Evolutionary conservation across 92 coral and sea anemone genomes (phyloP), one percentile per base, ranked within the genome.

Genomic region (Epizoanthus illoricatus): DNA sequence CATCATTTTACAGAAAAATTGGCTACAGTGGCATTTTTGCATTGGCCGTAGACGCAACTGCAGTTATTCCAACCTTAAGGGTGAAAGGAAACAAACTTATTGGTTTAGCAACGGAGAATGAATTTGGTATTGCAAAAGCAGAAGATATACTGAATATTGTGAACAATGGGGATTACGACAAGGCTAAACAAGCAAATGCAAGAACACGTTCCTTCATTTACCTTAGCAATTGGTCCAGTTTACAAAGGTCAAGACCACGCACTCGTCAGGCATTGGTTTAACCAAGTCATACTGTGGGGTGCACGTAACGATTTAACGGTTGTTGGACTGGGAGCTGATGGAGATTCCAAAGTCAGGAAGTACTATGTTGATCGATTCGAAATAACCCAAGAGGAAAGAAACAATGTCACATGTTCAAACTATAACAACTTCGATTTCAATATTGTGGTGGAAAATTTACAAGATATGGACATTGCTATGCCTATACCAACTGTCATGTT

Each of bases 201-300:
- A 75, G 89, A 72, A 21, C 85, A 80, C 72, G 69, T 86, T 8
- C 85, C 89, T 19, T 24, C 81, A 23, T 86, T 86, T 65, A 70
- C 79, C 16, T 80, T 86, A 62, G 89, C 89, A 5, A 60, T 86
- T 19, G 54, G 66, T 2, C 84, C 85, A 20, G 89, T 71, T 19
- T 72, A 59, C 71, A 86, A 86, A 49, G 89, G 89, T 43, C 89
- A 86, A 36, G 85, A 86, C 63, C 57, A 70, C 63, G 74, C 85
- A 42, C 85, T 57, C 15, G 79, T 85, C 12, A 28, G 62, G 45
- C 71, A 69, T n/a, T 86, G 89, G 89, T 47, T 63, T 47, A 80
- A 80, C 65, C 85, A 80, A 16, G 88, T 74, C 1, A 17, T 65
- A 7, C 19, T 15, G 10, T 71, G 65, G 74, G 85, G 80, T 7